Percentiles rank a stretch among this genome's conserved stretches.
phyloP scores from a whole-genome alignment of 2,888 invertebrate species.

The Apoda limacodes region DNA sequence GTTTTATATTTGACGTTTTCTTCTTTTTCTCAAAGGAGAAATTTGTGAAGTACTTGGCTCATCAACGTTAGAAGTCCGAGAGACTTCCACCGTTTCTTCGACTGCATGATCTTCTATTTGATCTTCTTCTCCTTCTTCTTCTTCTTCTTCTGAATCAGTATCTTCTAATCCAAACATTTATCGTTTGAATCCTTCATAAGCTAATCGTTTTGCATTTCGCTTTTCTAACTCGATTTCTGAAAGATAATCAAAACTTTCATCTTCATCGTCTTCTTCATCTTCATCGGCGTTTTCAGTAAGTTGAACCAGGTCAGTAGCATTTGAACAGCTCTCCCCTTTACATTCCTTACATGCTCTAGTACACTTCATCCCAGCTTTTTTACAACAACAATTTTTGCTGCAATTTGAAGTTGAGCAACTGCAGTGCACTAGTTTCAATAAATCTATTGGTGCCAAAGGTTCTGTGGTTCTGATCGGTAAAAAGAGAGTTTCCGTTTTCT shows the following conservation, averaged over 20 bases:
- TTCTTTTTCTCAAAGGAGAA: conserved; percentile 1
- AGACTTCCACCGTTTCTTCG: conserved; percentile 2
- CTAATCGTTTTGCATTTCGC: no score
- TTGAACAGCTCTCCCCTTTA: neutral
- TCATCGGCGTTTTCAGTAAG: neutral
- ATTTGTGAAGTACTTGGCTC: no score
- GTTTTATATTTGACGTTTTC: conserved; percentile 2
- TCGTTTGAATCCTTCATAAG: no score
- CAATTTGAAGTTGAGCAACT: conserved; percentile 1
- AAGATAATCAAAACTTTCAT: neutral
- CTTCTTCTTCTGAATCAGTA: no score
- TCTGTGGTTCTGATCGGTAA: conserved; percentile 2
- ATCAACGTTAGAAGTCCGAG: conserved; percentile 3
- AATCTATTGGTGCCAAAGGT: neutral
- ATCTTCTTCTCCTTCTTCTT: conserved; percentile 5
- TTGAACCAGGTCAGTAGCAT: neutral
- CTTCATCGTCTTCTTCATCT: conserved; percentile 1
- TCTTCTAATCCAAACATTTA: conserved; percentile 4
- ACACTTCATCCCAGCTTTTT: neutral
- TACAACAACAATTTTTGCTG: conserved; percentile 1
- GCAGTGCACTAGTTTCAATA: no score
- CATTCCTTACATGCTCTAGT: neutral
- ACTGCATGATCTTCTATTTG: conserved; percentile 2
- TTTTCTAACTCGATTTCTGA: conserved; percentile 1
- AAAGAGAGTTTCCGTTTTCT: conserved; percentile 6